These are phyloP conservation scores for Himantopus leucocephalus DNA, from an alignment of 2,113 vertebrate genomes.

Conservation along the genomic window DNA sequence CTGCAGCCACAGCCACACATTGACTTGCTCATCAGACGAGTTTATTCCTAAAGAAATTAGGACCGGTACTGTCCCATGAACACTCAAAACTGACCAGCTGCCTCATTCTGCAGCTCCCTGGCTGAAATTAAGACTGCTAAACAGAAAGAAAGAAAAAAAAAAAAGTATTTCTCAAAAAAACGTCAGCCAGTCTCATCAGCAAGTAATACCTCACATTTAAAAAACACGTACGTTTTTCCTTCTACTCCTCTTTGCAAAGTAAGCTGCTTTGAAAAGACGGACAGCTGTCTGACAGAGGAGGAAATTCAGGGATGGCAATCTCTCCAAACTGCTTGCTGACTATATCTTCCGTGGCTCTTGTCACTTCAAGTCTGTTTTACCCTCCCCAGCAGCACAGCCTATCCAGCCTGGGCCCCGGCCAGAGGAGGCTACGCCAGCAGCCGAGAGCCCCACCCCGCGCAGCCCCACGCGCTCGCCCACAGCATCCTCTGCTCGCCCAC, in stretches of 20 bases:
- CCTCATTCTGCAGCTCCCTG: slow-evolving; percentile 78
- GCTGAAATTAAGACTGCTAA: slow-evolving; percentile 68
- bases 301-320: slow-evolving; percentile 18
- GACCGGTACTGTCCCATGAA: slow-evolving; percentile 66
- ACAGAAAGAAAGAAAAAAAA: slow-evolving; percentile 31
- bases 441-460: slow-evolving; percentile 62
- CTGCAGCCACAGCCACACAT: slow-evolving; percentile 99
- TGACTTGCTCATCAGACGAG: slow-evolving; percentile 86
- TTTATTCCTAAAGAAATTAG: slow-evolving; percentile 74
- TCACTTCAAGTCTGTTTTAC: slow-evolving; percentile 56
- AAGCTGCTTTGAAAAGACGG: slow-evolving; percentile 19
- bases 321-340: slow-evolving; percentile 56
- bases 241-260: not conserved
- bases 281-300: slow-evolving; percentile 50
- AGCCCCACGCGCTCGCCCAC: not conserved
- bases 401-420: slow-evolving; percentile 68
- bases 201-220: slow-evolving; percentile 30
- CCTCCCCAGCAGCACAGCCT: slow-evolving; percentile 64
- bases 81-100: slow-evolving; percentile 68
- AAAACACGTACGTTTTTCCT: not conserved
- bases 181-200: slow-evolving; percentile 32
- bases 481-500: not conserved
- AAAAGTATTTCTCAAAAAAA: slow-evolving; percentile 18
- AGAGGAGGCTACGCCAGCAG: slow-evolving; percentile 62
- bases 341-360: slow-evolving; percentile 38